These are phyloP conservation scores for Avahi laniger DNA, from an alignment of 2,797 vertebrate genomes.

Conservation along the genomic window DNA sequence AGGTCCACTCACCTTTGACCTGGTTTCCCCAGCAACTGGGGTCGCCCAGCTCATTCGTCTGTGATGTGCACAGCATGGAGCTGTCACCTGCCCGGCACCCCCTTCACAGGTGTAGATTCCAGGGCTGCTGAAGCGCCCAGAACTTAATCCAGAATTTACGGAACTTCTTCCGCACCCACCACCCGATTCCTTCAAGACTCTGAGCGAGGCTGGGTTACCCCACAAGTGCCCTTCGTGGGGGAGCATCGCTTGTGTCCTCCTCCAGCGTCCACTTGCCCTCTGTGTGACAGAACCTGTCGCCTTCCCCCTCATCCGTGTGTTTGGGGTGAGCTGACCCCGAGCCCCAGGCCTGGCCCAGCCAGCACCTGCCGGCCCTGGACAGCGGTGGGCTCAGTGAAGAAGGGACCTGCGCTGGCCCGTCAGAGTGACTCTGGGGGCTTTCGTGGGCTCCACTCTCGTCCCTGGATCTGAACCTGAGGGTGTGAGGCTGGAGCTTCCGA, in stretches of 20 bases:
- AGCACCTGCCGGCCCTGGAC: background rate
- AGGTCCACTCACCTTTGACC: background rate
- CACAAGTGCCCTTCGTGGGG: fast-evolving
- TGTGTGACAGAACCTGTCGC: background rate
- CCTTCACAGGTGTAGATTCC: background rate
- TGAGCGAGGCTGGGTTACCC: fast-evolving
- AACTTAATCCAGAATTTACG: background rate
- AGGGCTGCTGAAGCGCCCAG: fast-evolving
- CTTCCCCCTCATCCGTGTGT: fast-evolving
- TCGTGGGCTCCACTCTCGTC: fast-evolving
- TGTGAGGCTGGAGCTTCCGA: background rate
- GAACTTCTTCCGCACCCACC: background rate
- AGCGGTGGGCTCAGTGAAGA: background rate
- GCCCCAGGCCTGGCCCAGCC: background rate
- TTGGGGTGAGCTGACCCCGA: background rate
- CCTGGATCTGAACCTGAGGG: background rate
- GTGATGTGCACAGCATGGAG: fast-evolving
- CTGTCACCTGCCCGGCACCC: fast-evolving
- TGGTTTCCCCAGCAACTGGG: background rate
- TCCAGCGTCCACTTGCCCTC: background rate
- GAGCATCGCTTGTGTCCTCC: fast-evolving
- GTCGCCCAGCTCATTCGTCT: background rate
- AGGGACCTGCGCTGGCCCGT: background rate
- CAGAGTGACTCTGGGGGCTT: background rate
- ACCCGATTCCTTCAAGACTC: fast-evolving